Evolutionary conservation across 2,113 vertebrate genomes (phyloP), one percentile per base, ranked within the genome.

Genomic region (Speoplatyrhinus poulsoni): DNA sequence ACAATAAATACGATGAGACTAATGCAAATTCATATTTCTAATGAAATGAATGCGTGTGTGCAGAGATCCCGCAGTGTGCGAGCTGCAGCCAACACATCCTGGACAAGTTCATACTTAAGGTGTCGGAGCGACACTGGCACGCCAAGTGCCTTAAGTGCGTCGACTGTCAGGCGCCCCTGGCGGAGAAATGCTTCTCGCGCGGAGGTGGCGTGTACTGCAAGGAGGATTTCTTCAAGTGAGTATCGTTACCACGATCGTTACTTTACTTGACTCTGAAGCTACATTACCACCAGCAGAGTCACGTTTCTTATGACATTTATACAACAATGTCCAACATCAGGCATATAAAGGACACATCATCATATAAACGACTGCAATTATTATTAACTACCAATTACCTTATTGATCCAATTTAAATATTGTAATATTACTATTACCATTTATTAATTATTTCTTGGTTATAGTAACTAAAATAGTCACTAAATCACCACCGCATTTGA

Each of bases 191-290:
- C 82, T 99, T 99, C 93, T 96, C 95, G 85, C 92, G 98, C 47
- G 94, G 95, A 0, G 98, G 96, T 65, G 95, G 93, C 65, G 95
- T 99, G 76, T 99, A 99, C 92, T 99, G 98, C 94, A 99, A 98
- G 83, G 98, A 99, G 57, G 97, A 99, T 56, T 99, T 99, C 92
- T 99, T 99, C 93, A 99, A 98, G 98, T 99, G 72, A 96, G 97
- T 95, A 4, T 69, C 17, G 60, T 1, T 32, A 9, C 26, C 58
- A 12, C 7, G 12, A 8, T 0, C 26, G 32, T 41, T 60, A 41
- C 12, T 60, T n/a, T 16, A 48, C 19, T 0, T 26, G 26, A 9
- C 13, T 19, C 19, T 19, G 19, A 19, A 19, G 13, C 26, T 36
- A 11, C 12, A 9, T 9, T 12, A 26, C 12, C 5, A 9, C 12